Conservation (phyloP, 2,888 invertebrate genomes). For the Belgica antarctica region DNA sequence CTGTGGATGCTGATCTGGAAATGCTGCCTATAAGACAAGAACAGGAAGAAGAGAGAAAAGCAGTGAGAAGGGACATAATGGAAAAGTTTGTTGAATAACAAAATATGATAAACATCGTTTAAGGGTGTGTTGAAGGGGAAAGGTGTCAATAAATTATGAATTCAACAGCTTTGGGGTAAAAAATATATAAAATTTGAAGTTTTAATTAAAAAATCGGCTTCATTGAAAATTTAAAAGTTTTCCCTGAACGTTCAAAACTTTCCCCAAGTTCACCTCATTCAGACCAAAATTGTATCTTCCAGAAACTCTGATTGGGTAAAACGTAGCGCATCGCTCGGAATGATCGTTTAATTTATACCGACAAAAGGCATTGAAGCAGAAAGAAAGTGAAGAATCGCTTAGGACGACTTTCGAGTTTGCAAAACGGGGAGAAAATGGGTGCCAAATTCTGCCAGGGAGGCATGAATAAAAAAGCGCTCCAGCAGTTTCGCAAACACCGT, state of each 20-base stretch:
- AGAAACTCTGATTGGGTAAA: too few relatives aligned
- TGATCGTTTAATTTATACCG: conserved; percentile 34
- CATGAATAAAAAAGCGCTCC: neutral
- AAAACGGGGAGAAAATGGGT: neutral
- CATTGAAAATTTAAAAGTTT: too few relatives aligned
- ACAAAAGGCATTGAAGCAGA: conserved; percentile 26
- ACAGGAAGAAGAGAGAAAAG: neutral
- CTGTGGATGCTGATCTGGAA: conserved; percentile 47
- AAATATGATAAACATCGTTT: neutral
- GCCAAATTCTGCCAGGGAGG: too few relatives aligned
- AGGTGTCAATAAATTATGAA: too few relatives aligned
- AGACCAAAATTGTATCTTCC: too few relatives aligned
- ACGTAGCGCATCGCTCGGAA: too few relatives aligned
- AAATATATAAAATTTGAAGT: too few relatives aligned
- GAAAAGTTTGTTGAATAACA: neutral
- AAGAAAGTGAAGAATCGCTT: neutral
- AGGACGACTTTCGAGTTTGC: neutral
- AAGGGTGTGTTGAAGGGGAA: too few relatives aligned
- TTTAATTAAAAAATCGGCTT: too few relatives aligned
- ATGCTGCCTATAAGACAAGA: conserved; percentile 49
- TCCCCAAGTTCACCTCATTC: too few relatives aligned
- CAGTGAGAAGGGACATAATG: neutral
- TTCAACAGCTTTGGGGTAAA: too few relatives aligned
- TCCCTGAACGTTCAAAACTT: too few relatives aligned
- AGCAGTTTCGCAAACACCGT: neutral